Evolutionary conservation across 2,113 vertebrate genomes (phyloP).

Genomic region (Vombatus ursinus): DNA sequence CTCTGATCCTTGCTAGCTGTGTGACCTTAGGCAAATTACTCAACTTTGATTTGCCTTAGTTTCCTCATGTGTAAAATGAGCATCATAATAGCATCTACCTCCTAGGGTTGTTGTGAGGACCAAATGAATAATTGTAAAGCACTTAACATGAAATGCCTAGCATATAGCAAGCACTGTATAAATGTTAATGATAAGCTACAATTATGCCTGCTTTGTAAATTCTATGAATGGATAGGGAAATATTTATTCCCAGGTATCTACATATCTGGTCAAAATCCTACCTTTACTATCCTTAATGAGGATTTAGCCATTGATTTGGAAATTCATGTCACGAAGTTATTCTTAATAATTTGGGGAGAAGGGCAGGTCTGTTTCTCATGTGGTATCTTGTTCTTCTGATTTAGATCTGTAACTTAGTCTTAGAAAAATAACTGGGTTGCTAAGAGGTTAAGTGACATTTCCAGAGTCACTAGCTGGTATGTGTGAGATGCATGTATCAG

Average conservation of each 20-base stretch:
- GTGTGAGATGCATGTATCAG: neutral
- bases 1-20: neutral
- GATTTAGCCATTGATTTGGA: slow-evolving; percentile 59
- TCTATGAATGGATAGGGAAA: neutral
- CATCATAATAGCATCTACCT: neutral
- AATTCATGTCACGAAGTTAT: slow-evolving; percentile 61
- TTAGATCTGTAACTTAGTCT: neutral
- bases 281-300: slow-evolving; percentile 71
- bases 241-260: slow-evolving; percentile 42
- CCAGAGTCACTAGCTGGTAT: neutral
- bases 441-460: neutral
- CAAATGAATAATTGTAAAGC: neutral
- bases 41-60: neutral
- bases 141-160: neutral
- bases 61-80: neutral
- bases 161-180: neutral
- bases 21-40: neutral
- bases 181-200: neutral
- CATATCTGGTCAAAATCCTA: slow-evolving; percentile 1
- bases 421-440: neutral
- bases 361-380: neutral
- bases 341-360: slow-evolving; percentile 46
- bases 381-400: neutral
- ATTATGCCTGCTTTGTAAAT: neutral
- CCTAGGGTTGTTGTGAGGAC: neutral